phyloP scores from a whole-genome alignment of 30 jellyfish, hydroid and myxozoan species.

The Haliclystus octoradiatus region DNA sequence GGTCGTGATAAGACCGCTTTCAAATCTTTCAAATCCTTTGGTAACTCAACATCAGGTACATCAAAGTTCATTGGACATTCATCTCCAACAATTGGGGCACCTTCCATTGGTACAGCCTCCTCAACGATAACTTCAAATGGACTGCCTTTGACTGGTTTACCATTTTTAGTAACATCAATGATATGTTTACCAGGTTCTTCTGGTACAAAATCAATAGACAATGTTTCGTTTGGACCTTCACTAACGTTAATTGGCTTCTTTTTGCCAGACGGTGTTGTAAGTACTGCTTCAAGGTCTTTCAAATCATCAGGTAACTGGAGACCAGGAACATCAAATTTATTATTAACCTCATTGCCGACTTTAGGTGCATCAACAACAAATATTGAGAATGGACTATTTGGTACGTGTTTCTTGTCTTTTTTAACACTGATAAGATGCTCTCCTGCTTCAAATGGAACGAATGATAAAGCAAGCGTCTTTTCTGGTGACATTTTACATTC shows the following conservation, averaged over 20 bases:
- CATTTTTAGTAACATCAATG: constrained; percentile 58
- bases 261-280: constrained; percentile 60
- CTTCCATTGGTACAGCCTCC: constrained; percentile 10
- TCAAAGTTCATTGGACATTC: constrained; percentile 26
- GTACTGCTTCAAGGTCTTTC: constrained; percentile 38
- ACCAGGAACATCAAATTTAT: constrained; percentile 55
- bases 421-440: constrained; percentile 76
- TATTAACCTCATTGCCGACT: constrained; percentile 40
- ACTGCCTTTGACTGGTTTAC: constrained; percentile 83
- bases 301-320: constrained; percentile 65
- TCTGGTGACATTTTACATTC: constrained; percentile 66
- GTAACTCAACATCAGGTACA: constrained; percentile 28
- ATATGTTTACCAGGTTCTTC: constrained; percentile 73
- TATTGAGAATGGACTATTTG: constrained; percentile 76
- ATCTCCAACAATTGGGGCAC: constrained; percentile 46
- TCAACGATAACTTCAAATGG: constrained; percentile 73
- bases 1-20: constrained; percentile 43
- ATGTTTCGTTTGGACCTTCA: constrained; percentile 72
- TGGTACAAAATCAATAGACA: constrained; percentile 73
- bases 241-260: constrained; percentile 55
- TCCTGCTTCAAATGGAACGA: constrained; percentile 92
- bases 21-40: constrained; percentile 24
- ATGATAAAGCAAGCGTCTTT: constrained; percentile 74
- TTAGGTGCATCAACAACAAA: constrained; percentile 49
- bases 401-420: constrained; percentile 66